phyloP scores from a whole-genome alignment of 2,888 invertebrate species.

The Homarus gammarus region DNA sequence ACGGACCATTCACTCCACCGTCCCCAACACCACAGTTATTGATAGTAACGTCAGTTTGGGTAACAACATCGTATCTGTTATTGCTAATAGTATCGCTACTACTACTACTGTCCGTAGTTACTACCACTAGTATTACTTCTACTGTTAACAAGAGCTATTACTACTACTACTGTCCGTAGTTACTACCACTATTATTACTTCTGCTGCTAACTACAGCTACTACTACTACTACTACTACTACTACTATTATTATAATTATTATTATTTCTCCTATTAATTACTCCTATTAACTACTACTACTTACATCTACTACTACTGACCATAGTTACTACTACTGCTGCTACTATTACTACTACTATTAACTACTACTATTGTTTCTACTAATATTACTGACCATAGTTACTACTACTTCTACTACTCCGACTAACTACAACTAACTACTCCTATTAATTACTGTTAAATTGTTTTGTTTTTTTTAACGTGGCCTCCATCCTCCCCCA shows the following conservation, averaged over 20 bases:
- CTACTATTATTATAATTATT: constrained; percentile 18
- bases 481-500: too few relatives aligned
- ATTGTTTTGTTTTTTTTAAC: too few relatives aligned
- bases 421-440: neutral
- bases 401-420: constrained; percentile 14
- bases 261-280: neutral
- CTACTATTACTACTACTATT: neutral
- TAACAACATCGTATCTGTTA: neutral
- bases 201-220: neutral
- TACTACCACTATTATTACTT: constrained; percentile 18
- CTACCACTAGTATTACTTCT: constrained; percentile 1
- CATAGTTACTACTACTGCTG: neutral
- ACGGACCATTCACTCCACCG: constrained; percentile 13
- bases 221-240: constrained; percentile 20
- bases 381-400: neutral
- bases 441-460: too few relatives aligned
- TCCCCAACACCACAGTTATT: neutral
- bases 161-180: constrained; percentile 2
- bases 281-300: neutral
- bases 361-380: neutral
- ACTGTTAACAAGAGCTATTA: neutral
- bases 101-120: neutral
- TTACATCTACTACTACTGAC: neutral
- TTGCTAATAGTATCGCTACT: neutral
- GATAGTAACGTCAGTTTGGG: neutral